Conservation (phyloP, 2,888 invertebrate species). For the Digitonthophagus gazella region DNA sequence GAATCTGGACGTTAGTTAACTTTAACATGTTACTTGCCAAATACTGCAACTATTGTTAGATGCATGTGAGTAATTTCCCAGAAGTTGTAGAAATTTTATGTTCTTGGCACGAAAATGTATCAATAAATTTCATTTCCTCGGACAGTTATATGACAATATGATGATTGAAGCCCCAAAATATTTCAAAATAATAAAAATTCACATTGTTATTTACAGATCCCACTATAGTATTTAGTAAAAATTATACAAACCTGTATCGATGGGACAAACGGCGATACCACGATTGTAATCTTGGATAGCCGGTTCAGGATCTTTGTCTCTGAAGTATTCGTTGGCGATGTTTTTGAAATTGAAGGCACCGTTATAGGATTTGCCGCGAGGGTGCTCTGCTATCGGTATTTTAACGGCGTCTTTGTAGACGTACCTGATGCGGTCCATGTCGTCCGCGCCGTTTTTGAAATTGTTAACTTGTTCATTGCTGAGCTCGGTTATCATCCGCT, state of each 20-base stretch:
- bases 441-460: conserved; percentile 62
- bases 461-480: conserved; percentile 60
- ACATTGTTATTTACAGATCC: too few species aligned
- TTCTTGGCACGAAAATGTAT: not conserved
- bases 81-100: not conserved
- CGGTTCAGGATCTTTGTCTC: conserved; percentile 65
- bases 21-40: not conserved
- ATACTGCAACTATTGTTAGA: not conserved
- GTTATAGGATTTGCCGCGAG: conserved; percentile 57
- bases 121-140: too few species aligned
- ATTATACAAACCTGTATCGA: conserved; percentile 61
- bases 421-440: conserved; percentile 65
- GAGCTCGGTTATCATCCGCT: conserved; percentile 51
- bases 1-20: too few species aligned
- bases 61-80: not conserved
- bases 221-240: not conserved
- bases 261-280: conserved; percentile 66
- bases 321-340: conserved; percentile 71
- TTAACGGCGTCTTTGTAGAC: conserved; percentile 52
- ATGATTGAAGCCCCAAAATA: too few species aligned
- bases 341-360: conserved; percentile 66
- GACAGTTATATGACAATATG: too few species aligned
- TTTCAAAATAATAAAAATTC: too few species aligned
- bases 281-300: conserved; percentile 70
- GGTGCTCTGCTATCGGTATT: conserved; percentile 44